Evolutionary conservation across 2,113 vertebrate genomes (phyloP).

Genomic region (Mastomys coucha): DNA sequence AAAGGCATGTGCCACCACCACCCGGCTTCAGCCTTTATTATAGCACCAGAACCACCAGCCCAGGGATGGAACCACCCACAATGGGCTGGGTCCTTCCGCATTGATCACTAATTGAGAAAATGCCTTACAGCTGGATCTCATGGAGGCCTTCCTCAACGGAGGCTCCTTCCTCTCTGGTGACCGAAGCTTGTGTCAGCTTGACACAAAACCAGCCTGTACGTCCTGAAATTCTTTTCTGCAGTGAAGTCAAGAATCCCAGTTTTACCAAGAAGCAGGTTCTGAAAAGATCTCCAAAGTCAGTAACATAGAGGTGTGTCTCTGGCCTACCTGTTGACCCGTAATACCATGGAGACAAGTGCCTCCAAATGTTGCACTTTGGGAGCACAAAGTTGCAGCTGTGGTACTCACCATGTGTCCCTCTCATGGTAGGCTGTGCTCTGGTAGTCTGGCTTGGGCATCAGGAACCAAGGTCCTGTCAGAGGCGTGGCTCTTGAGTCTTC

Average conservation of each 20-base stretch:
- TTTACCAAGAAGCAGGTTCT: not conserved
- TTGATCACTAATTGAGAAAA: not conserved
- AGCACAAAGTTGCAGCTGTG: not conserved
- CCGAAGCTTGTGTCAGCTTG: not conserved
- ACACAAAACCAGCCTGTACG: not conserved
- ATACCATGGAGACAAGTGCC: not conserved
- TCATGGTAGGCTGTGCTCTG: not conserved
- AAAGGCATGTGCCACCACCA: too few species aligned
- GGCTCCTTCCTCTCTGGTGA: not conserved
- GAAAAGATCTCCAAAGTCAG: not conserved
- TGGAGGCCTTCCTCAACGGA: not conserved
- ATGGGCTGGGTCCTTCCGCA: not conserved
- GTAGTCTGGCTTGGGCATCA: not conserved
- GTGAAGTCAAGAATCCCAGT: not conserved
- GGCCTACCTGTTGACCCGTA: not conserved
- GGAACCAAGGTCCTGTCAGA: not conserved
- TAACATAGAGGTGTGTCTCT: not conserved
- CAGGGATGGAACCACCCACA: not conserved
- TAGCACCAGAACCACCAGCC: too few species aligned
- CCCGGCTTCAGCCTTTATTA: too few species aligned
- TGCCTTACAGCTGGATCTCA: not conserved
- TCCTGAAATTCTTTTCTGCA: not conserved
- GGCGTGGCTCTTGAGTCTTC: not conserved
- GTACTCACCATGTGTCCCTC: rapidly evolving
- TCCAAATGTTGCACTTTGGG: not conserved